Percentiles rank a stretch among this genome's conserved stretches.
Evolutionary conservation across 2,797 vertebrate species (phyloP).

Genomic region (Leptatherina wallacei): DNA sequence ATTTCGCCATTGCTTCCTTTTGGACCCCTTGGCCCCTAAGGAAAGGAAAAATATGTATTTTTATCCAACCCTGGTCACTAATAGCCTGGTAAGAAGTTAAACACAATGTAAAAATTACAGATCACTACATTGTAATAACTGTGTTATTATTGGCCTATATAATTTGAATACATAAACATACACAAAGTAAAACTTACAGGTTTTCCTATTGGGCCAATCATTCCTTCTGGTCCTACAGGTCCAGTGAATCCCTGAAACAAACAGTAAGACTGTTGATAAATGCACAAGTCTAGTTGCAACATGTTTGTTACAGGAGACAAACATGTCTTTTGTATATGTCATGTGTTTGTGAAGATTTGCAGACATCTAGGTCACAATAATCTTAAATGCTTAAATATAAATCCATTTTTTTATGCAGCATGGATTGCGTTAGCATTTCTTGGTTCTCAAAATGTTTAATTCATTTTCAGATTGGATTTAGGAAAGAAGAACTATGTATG

Average conservation of each 20-base stretch:
- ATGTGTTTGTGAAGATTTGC: neutral
- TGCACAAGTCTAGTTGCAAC: neutral
- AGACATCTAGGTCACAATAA: neutral
- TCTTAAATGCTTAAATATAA: neutral
- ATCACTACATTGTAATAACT: neutral
- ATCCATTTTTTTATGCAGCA: neutral
- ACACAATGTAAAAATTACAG: neutral
- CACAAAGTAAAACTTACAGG: conserved; percentile 84
- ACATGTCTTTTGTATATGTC: neutral
- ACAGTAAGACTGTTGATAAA: conserved; percentile 27
- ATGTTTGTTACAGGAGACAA: neutral
- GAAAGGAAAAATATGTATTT: conserved; percentile 18
- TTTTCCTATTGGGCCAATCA: conserved; percentile 89
- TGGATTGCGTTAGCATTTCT: neutral
- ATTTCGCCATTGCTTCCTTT: conserved; percentile 92
- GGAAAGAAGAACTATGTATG: neutral
- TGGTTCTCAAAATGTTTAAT: neutral
- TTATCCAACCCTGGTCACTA: neutral
- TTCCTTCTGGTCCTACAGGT: conserved; percentile 89
- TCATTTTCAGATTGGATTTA: neutral
- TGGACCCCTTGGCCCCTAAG: conserved; percentile 89
- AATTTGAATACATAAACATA: conserved; percentile 6
- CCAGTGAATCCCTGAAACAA: conserved; percentile 90
- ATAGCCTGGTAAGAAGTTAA: neutral
- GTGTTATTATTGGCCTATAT: neutral